Evolutionary conservation across 2,797 vertebrate genomes (phyloP), one percentile per base, ranked within the genome.

Genomic region (Knipowitschia caucasica): DNA sequence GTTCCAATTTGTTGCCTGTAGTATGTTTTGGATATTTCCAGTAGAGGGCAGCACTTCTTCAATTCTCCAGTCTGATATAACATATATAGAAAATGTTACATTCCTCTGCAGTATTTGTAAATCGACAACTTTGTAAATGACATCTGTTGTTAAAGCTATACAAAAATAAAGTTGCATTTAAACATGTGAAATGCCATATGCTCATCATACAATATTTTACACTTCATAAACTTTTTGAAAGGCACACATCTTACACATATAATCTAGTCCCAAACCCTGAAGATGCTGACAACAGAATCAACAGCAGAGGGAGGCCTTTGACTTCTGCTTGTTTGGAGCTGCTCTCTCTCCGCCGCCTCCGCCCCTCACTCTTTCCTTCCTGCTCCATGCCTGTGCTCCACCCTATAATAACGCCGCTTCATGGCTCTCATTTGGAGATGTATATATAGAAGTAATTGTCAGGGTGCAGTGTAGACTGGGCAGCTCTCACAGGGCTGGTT

Each of bases 381-480:
- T 17, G 57, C 61, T 61, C 63, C 75, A 57, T 58, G 45, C 85
- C 56, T 29, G 69, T 71, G 77, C 81, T 89, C 88, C 87, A 90
- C 89, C 89, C 90, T 91, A 76, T 91, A 91, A 91, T 91, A 89
- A 90, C 65, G 50, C 65, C 56, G 46, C 80, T 87, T 84, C 86
- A 87, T 84, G 85, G 87, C 87, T 89, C 88, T 90, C 86, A 91
- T 91, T 90, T 91, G 78, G 78, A 80, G 74, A 69, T 78, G 87
- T 91, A 91, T 89, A 91, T 91, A 91, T 91, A 90, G 88, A 89
- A 73, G 77, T 91, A 91, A 91, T 90, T 90, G 89, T 89, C 79
- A 82, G 87, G 85, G 82, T 82, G 86, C 86, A 83, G 82, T 79
- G 77, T 65, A 39, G 71, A 81, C 80, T 85, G 85, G 72, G 81